phyloP scores from a whole-genome alignment of 2,113 vertebrate genomes.

The Prochilodus magdalenae region DNA sequence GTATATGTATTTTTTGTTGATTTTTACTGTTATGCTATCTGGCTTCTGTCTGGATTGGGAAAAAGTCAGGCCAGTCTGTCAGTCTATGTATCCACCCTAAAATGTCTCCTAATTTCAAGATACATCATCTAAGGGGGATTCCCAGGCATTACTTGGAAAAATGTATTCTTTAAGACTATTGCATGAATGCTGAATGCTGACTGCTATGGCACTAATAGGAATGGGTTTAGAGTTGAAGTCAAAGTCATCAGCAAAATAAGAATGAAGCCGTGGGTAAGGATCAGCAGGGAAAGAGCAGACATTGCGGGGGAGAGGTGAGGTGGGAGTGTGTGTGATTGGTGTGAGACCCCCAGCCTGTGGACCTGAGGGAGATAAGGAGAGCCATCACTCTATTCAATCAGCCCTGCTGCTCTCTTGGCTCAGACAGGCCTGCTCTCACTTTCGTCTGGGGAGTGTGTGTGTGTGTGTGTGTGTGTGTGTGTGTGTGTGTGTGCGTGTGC shows the following conservation, averaged over 20 bases:
- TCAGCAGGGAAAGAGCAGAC: conserved; percentile 41
- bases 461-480: conserved; percentile 15
- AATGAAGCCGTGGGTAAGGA: conserved; percentile 9
- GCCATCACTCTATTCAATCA: conserved; percentile 51
- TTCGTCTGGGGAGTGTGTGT: conserved; percentile 9
- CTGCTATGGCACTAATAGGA: background rate
- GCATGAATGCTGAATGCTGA: no score
- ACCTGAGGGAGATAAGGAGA: conserved; percentile 40
- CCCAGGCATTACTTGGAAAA: no score
- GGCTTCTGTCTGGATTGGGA: no score
- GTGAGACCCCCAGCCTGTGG: conserved; percentile 51
- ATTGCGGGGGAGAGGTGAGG: conserved; percentile 35
- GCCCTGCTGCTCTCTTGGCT: conserved; percentile 59
- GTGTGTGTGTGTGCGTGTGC: no score
- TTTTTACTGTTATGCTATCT: no score
- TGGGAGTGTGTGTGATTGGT: conserved; percentile 30
- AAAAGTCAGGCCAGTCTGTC: no score
- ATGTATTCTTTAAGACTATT: no score
- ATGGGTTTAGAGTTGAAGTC: background rate
- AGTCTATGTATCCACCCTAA: no score
- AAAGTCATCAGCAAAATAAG: background rate
- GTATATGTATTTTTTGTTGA: no score
- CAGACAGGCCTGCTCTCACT: conserved; percentile 31
- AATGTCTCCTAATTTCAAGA: no score
- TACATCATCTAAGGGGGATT: no score